Base-by-base conservation (phyloP, 2,888 invertebrate species). In the Sylvicola cinctus region DNA sequence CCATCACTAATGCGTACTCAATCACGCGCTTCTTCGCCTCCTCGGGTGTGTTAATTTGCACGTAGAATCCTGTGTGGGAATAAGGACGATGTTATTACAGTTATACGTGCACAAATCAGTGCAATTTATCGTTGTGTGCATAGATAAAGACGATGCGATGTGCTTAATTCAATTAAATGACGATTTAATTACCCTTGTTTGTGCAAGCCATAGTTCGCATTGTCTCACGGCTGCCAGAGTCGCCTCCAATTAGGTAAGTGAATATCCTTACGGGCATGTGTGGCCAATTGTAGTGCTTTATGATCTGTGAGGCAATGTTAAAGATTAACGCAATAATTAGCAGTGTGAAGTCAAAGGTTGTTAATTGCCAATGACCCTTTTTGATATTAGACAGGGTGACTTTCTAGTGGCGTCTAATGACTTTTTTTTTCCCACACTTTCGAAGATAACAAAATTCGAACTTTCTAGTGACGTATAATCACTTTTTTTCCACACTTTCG, bases 121-220 rank as follows among this genome's bases (percentile, higher is more conserved):
- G 15, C 12, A 31, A 17, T 17, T n/a, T n/a, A 7, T 10, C 5
- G 6, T 32, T 26, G 10, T 32, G 16, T n/a, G 12, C n/a, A 23
- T 36, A 17, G 4, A 3, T 7, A 11, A 10, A 11, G 6, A 31
- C 3, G 31, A 34, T 33, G 14, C 7, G 6, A 33, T 29, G 2
- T 3, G 8, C 29, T 13, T 14, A 29, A 4, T 23, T 14, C 8
- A 55, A 58, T 41, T 54, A 51, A 3, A n/a, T n/a, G n/a, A n/a
- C n/a, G n/a, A n/a, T n/a, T n/a, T n/a, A n/a, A n/a, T n/a, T n/a
- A n/a, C 96, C 98, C 71, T 93, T 90, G 59, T 98, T 96, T 33
- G 74, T 74, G 61, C 98, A 98, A 6, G 96, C 96, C 77, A 96
- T 93, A 62, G 79, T 83, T 49, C 80, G 74, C 54, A 95, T 75